phyloP scores from a whole-genome alignment of 2,797 vertebrate genomes.

The Pteronotus mesoamericanus region DNA sequence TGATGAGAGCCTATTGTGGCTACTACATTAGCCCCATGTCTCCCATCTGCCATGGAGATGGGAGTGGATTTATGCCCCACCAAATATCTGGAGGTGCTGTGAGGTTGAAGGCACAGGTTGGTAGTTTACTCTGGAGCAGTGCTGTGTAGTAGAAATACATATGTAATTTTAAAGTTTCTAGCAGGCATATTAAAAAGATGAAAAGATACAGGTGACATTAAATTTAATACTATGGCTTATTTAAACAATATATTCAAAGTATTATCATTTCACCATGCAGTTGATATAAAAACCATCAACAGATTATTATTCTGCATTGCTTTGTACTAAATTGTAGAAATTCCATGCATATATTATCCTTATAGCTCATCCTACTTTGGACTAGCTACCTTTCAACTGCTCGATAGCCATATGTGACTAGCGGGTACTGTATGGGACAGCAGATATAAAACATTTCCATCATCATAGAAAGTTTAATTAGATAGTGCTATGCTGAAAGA shows the following conservation, averaged over 20 bases:
- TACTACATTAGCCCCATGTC: not conserved
- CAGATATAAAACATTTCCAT: not conserved
- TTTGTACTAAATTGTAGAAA: not conserved
- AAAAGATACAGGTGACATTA: not conserved
- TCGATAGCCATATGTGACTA: not conserved
- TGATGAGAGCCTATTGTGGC: not conserved
- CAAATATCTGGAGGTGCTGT: not conserved
- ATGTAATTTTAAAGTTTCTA: not conserved
- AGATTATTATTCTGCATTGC: not conserved
- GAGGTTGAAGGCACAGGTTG: not conserved
- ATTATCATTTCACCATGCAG: conserved; percentile 11
- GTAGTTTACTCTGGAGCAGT: not conserved
- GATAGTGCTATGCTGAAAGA: not conserved
- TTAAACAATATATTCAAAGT: conserved; percentile 9
- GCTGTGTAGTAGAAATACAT: not conserved
- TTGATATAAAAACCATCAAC: not conserved
- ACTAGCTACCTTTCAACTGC: not conserved
- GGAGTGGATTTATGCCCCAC: not conserved
- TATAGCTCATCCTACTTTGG: not conserved
- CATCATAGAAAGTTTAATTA: not conserved
- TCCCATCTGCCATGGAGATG: not conserved
- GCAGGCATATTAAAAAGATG: not conserved
- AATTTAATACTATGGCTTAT: not conserved
- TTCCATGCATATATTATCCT: not conserved
- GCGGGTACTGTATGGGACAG: not conserved